Evolutionary conservation across 2,797 vertebrate genomes (phyloP).

Genomic region (Poliocrania exsul): DNA sequence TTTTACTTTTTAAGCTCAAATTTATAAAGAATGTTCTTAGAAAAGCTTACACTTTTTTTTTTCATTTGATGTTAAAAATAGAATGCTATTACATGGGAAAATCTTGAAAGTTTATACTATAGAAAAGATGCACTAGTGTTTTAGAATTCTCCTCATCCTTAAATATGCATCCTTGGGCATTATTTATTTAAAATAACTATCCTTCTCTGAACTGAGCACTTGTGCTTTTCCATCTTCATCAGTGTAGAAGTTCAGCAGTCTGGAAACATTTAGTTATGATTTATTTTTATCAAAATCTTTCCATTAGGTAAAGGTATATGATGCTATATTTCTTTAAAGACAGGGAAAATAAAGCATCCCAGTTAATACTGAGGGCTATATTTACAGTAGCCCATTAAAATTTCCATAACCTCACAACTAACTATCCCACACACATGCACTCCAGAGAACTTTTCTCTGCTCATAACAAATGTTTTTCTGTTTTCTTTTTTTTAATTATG

Average conservation of each 20-base stretch:
- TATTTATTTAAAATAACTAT: neutral
- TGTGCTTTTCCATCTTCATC: neutral
- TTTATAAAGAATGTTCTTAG: neutral
- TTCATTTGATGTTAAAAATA: neutral
- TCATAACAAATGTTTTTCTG: neutral
- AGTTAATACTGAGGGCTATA: accelerated
- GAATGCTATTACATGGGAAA: neutral
- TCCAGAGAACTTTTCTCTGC: neutral
- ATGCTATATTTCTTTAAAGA: neutral
- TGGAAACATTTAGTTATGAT: neutral
- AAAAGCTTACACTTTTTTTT: neutral
- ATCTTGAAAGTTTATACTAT: neutral
- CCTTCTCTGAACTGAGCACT: neutral
- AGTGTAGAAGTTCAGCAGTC: neutral
- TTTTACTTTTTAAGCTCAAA: neutral
- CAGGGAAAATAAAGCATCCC: neutral
- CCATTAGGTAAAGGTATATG: accelerated
- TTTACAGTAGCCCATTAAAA: neutral
- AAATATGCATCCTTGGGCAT: neutral
- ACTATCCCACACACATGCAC: accelerated
- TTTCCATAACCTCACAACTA: neutral
- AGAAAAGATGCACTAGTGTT: neutral
- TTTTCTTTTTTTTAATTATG: accelerated
- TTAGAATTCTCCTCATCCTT: neutral
- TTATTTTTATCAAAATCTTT: neutral